Evolutionary conservation across 2,113 vertebrate genomes (phyloP).

Genomic region (Callorhinus ursinus): DNA sequence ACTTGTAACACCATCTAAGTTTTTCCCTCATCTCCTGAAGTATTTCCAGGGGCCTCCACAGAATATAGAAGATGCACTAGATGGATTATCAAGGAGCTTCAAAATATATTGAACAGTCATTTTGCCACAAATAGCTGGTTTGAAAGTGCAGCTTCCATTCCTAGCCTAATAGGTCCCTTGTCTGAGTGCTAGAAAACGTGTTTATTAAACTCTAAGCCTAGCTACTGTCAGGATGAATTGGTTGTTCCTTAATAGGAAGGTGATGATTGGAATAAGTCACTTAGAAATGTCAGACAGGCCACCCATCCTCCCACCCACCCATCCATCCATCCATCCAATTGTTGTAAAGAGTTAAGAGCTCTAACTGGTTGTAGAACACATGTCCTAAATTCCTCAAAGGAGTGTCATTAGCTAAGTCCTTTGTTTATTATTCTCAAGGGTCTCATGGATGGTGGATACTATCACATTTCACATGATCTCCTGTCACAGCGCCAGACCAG

Average conservation of each 20-base stretch:
- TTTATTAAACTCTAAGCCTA: conserved; percentile 63
- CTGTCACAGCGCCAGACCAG: not conserved
- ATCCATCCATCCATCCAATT: not conserved
- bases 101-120: conserved; percentile 57
- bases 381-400: not conserved
- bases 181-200: conserved; percentile 44
- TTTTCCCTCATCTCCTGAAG: conserved; percentile 1
- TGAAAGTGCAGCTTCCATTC: conserved; percentile 56
- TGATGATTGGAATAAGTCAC: conserved; percentile 42
- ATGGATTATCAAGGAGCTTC: conserved; percentile 35
- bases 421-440: not conserved
- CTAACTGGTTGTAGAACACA: not conserved
- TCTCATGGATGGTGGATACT: not conserved
- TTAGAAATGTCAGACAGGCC: conserved; percentile 10
- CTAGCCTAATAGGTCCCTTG: conserved; percentile 33
- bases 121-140: conserved; percentile 48
- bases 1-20: not conserved
- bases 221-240: conserved; percentile 20
- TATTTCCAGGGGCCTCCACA: not conserved
- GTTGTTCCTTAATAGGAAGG: conserved; percentile 43
- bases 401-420: not conserved
- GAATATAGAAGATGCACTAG: not conserved
- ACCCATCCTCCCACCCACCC: not conserved
- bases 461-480: not conserved
- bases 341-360: not conserved